These are phyloP conservation scores for Acanthisitta chloris DNA, from an alignment of 2,113 vertebrate species.

Conservation along the genomic window DNA sequence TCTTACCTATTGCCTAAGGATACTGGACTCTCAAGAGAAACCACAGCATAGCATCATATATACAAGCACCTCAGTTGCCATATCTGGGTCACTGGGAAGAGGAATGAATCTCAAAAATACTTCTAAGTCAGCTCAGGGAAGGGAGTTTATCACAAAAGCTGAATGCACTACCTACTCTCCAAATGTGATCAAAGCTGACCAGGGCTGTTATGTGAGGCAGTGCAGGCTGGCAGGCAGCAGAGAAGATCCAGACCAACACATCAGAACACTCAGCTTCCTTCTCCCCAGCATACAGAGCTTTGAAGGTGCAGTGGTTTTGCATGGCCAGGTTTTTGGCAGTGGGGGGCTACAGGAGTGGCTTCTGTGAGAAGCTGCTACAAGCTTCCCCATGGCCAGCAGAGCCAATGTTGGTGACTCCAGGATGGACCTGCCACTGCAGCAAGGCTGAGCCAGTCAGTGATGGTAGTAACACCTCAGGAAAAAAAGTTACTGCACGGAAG, in stretches of 20 bases:
- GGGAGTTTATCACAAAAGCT: background rate
- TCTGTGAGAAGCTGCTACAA: too few relatives aligned
- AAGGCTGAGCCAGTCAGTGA: too few relatives aligned
- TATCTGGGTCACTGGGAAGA: background rate
- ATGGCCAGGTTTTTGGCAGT: too few relatives aligned
- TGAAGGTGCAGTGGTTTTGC: too few relatives aligned
- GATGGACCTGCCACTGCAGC: too few relatives aligned
- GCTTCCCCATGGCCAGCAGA: too few relatives aligned
- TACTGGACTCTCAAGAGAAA: background rate
- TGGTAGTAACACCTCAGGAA: too few relatives aligned
- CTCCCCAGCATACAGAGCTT: background rate
- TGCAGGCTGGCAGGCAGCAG: background rate
- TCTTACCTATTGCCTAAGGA: background rate
- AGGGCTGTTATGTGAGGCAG: background rate
- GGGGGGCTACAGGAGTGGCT: too few relatives aligned
- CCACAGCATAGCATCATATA: background rate
- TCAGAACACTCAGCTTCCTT: background rate
- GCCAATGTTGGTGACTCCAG: too few relatives aligned
- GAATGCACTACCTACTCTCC: background rate
- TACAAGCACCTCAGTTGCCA: background rate
- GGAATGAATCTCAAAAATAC: background rate
- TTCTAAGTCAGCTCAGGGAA: background rate
- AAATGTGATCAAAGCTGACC: background rate
- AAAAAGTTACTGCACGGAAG: too few relatives aligned
- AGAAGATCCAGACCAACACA: background rate